Conservation (phyloP, 2,888 invertebrate genomes). For the Phanerotoma sp. region DNA sequence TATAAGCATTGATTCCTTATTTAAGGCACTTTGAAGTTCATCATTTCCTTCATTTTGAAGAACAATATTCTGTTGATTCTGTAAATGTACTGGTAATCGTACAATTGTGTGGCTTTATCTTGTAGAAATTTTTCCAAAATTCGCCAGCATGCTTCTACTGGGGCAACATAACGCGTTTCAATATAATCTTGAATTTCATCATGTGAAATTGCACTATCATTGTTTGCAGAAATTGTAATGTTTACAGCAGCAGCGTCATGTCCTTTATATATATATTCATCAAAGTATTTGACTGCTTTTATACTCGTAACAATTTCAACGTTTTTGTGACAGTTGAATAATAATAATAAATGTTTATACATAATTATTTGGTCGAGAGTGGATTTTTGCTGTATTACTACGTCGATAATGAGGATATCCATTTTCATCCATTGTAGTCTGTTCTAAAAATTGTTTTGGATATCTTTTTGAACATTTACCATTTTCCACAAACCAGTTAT, state of each 20-base stretch:
- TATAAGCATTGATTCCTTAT: not conserved
- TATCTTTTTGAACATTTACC: not conserved
- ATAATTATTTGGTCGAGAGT: too few species aligned
- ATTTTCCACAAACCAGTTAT: not conserved
- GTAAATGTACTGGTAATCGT: slow-evolving; percentile 30
- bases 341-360: too few species aligned
- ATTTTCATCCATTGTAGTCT: not conserved
- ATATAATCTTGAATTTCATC: slow-evolving; percentile 33
- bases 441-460: not conserved
- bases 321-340: slow-evolving; percentile 5
- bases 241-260: slow-evolving; percentile 27
- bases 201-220: slow-evolving; percentile 19
- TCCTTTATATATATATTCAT: not conserved
- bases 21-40: not conserved
- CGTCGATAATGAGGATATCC: not conserved
- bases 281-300: not conserved
- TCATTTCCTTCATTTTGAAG: slow-evolving; percentile 11
- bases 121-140: too few species aligned
- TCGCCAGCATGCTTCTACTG: slow-evolving; percentile 34
- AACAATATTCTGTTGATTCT: slow-evolving; percentile 27
- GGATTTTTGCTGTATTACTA: not conserved
- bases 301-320: not conserved
- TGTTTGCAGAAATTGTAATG: slow-evolving; percentile 8
- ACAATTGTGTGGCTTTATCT: slow-evolving; percentile 29
- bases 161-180: slow-evolving; percentile 32